These are phyloP conservation scores for Pogoniulus pusillus DNA, from an alignment of 2,797 vertebrate species.

Conservation along the genomic window DNA sequence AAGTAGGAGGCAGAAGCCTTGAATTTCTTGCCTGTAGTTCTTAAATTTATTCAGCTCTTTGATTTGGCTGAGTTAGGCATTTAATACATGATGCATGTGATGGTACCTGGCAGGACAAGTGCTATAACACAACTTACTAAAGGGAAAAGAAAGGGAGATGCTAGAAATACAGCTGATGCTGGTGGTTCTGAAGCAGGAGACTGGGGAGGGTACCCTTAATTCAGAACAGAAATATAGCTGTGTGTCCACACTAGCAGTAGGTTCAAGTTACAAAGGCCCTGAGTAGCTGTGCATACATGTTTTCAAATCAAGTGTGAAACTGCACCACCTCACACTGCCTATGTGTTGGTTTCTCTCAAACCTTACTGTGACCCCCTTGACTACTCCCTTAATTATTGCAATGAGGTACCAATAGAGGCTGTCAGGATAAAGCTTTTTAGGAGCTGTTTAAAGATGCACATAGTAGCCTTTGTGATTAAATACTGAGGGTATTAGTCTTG, in stretches of 20 bases:
- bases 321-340: neutral
- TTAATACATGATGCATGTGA: neutral
- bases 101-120: neutral
- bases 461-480: neutral
- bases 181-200: neutral
- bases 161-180: neutral
- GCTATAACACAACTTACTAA: neutral
- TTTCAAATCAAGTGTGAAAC: neutral
- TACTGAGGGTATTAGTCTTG: neutral
- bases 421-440: neutral
- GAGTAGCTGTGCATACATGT: rapidly evolving
- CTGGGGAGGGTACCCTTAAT: neutral
- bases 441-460: neutral
- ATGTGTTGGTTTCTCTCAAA: neutral
- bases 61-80: neutral
- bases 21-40: neutral
- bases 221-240: neutral
- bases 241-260: neutral
- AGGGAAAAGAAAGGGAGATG: neutral
- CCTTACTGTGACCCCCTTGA: neutral
- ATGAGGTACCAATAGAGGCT: neutral
- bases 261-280: neutral
- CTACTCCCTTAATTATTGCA: neutral
- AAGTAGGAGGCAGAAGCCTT: neutral
- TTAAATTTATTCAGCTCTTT: neutral